A percentile compares a stretch with the other conserved stretches of the same genome.
Evolutionary conservation across 92 coral and sea anemone species (phyloP).

Genomic region (Scolanthus callimorphus): DNA sequence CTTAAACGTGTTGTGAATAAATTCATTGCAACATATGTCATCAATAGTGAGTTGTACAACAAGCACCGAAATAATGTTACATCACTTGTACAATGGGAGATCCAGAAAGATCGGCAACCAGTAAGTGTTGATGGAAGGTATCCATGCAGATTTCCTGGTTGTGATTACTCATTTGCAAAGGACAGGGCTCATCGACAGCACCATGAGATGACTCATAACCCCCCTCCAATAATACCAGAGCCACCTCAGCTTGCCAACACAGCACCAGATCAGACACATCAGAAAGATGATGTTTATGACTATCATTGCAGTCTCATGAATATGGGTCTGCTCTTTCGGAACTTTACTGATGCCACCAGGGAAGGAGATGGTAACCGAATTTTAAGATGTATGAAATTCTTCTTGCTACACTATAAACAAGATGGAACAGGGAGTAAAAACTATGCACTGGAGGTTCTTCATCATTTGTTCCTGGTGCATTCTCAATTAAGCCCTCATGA

Average conservation of each 20-base stretch:
- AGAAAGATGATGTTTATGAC: constrained; percentile 43
- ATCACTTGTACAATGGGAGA: constrained; percentile 43
- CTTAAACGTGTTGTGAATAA: constrained; percentile 8
- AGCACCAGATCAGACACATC: too few relatives aligned
- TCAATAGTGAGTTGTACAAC: constrained; percentile 24
- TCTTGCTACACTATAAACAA: constrained; percentile 29
- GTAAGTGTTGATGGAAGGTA: constrained; percentile 29
- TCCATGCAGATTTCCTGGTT: too few relatives aligned
- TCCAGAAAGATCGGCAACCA: constrained; percentile 16
- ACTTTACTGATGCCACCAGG: constrained; percentile 39
- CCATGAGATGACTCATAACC: too few relatives aligned
- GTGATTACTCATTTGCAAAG: too few relatives aligned
- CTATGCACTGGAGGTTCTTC: too few relatives aligned
- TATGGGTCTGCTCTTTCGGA: constrained; percentile 34
- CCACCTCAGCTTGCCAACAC: constrained; percentile 36
- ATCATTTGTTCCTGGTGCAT: too few relatives aligned
- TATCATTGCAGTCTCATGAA: constrained; percentile 53
- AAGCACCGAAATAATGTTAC: constrained; percentile 29
- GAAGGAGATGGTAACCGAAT: constrained; percentile 57
- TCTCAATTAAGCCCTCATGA: too few relatives aligned
- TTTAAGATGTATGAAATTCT: constrained; percentile 41
- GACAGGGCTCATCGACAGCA: too few relatives aligned
- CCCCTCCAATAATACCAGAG: too few relatives aligned
- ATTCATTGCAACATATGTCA: constrained; percentile 28
- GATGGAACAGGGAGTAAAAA: constrained; percentile 41